Evolutionary conservation across 1,140 invertebrate genomes (phyloP), one percentile per base, ranked within the genome.

Genomic region (Ceratosolen fusciceps): DNA sequence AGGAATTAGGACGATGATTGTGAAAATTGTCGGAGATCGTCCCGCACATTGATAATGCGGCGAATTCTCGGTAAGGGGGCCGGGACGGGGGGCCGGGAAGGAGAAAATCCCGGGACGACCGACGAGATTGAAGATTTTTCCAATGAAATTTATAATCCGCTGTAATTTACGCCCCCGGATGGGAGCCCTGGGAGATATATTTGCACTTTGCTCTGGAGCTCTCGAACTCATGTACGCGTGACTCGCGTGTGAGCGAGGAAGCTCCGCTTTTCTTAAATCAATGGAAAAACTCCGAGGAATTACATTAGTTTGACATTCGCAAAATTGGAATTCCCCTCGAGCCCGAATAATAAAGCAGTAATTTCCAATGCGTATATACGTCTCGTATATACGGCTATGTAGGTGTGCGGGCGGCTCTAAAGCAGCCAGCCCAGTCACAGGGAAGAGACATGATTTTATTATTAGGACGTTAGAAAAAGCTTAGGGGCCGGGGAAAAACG

Each of bases 121-220:
- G 79, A 73, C 77, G 83, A 87, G 82, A 87, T 88, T 81, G 83
- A 87, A 85, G 84, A 83, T 83, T 82, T 74, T 67, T 67, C 82
- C 82, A 80, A 82, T 77, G 82, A 87, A 83, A 88, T 87, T 87
- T 87, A 87, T 87, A 87, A 88, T 89, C 85, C 85, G 87, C 87
- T 88, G 88, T 88, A 89, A 88, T 89, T 88, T 87, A 87, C 83
- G 83, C 79, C 77, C 65, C 1, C 10, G 34, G 39, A 4, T 16
- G 24, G 49, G 1, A 26, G 67, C 16, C 24, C 16, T n/a, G 5
- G 43, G 49, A 87, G 85, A 87, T 86, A 88, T n/a, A n/a, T n/a
- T n/a, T 87, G 82, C 83, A 84, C 88, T 85, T 85, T 85, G 72
- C 84, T 82, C 85, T 83, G 84, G 85, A 85, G 80, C 84, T 86